A percentile compares a stretch with the other conserved stretches of the same genome.
Conservation (phyloP, 2,797 vertebrate species). For the Eulemur rubriventer region DNA sequence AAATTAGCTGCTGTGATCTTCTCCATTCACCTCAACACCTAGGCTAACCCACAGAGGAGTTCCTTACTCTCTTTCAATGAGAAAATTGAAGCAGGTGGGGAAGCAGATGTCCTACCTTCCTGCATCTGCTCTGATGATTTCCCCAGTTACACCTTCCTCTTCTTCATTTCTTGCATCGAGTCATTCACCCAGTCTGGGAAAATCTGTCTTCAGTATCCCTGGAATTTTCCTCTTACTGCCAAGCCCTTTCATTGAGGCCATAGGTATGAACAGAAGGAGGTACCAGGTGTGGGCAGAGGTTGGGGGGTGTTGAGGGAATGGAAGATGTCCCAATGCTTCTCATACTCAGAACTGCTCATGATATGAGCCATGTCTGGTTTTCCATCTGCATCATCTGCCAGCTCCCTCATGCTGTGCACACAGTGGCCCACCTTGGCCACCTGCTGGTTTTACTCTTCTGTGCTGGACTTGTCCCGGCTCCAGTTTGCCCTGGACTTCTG, state of each 20-base stretch:
- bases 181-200: background rate
- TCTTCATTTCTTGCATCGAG: background rate
- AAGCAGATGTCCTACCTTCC: background rate
- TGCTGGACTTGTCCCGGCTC: background rate
- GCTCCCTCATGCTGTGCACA: background rate
- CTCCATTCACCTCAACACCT: background rate
- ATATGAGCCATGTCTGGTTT: background rate
- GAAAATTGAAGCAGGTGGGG: background rate
- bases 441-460: background rate
- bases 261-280: background rate
- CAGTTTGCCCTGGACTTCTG: background rate
- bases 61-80: background rate
- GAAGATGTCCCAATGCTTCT: background rate
- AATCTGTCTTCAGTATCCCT: background rate
- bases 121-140: background rate
- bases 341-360: background rate
- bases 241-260: background rate
- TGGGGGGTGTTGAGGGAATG: fast-evolving
- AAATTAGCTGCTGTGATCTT: background rate
- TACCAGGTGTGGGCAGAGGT: background rate
- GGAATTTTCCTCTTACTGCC: background rate
- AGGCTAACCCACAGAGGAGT: background rate
- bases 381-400: fast-evolving
- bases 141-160: background rate
- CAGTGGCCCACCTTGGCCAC: no score